A percentile compares a stretch with the other conserved stretches of the same genome.
Evolutionary conservation across 2,888 invertebrate species (phyloP).

Genomic region (Serripes groenlandicus): DNA sequence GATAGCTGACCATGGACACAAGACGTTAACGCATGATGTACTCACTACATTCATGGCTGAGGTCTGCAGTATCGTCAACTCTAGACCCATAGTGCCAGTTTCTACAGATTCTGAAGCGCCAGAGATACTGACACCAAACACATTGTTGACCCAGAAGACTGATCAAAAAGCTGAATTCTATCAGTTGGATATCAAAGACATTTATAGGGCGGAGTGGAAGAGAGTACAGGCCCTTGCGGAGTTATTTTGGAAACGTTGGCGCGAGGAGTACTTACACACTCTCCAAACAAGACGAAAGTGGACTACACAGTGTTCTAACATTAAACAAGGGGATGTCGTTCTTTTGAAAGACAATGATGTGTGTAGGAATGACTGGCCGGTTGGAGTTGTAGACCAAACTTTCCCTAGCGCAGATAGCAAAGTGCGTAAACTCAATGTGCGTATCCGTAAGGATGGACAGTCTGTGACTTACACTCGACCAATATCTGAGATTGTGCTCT

Average conservation of each 20-base stretch:
- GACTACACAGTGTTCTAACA: not conserved
- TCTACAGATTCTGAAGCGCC: too few species aligned
- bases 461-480: too few species aligned
- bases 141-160: not conserved
- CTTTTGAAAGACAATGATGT: not conserved
- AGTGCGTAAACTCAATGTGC: not conserved
- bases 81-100: slow-evolving; percentile 31
- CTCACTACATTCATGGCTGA: slow-evolving; percentile 34
- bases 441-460: not conserved
- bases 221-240: not conserved
- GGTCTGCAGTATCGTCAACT: slow-evolving; percentile 31
- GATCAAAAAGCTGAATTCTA: not conserved
- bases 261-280: not conserved
- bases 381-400: not conserved
- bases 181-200: not conserved
- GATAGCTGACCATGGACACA: not conserved
- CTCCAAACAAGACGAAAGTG: not conserved
- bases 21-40: slow-evolving; percentile 18
- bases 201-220: not conserved
- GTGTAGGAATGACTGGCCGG: not conserved
- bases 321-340: not conserved
- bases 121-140: not conserved
- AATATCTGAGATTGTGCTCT: too few species aligned
- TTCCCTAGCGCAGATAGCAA: not conserved
- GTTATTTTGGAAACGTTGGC: not conserved